Evolutionary conservation across 1,140 invertebrate species (phyloP), one percentile per base, ranked within the genome.

Genomic region (Ostrea edulis): DNA sequence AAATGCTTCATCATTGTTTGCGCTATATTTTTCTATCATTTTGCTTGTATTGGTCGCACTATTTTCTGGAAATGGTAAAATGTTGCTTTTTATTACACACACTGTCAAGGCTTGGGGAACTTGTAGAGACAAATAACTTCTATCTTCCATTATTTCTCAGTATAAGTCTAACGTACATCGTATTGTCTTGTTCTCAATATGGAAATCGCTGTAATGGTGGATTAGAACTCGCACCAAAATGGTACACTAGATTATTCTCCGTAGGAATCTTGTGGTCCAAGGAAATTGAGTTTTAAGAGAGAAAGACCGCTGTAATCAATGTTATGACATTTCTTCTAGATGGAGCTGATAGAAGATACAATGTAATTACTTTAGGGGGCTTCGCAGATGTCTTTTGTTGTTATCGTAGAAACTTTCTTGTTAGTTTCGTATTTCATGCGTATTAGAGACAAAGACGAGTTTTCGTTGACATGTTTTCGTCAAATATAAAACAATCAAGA

Each of bases 201-300:
- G 68, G 68, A 29, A 77, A 77, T 77, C 29, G 14, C 9, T 4
- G 29, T 77, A 29, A 77, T 17, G 12, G 68, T 35, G 51, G 82
- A 84, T 84, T 84, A 84, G 20, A 25, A 53, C 52, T 54, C 52
- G 54, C 82, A 84, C 82, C 52, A 62, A 62, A 85, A 85, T 85
- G 84, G 84, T 85, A 35, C 84, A 65, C 54, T 65, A 65, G 62
- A 85, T 85, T 85, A 85, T 85, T 35, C 84, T 58, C 84, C 7
- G 11, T 62, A 22, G 84, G 54, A 85, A 65, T 51, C 58, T 44
- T 65, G 55, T 65, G 58, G 84, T n/a, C 84, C 84, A 65, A 65
- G 84, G 84, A 85, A 85, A 85, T 85, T 85, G 58, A 85, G 84
- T 58, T 85, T 85, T 85, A 85, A 85, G 84, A 85, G 84, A 85